These are phyloP conservation scores for Leucozona laternaria DNA, from an alignment of 2,888 invertebrate species.

Conservation along the genomic window DNA sequence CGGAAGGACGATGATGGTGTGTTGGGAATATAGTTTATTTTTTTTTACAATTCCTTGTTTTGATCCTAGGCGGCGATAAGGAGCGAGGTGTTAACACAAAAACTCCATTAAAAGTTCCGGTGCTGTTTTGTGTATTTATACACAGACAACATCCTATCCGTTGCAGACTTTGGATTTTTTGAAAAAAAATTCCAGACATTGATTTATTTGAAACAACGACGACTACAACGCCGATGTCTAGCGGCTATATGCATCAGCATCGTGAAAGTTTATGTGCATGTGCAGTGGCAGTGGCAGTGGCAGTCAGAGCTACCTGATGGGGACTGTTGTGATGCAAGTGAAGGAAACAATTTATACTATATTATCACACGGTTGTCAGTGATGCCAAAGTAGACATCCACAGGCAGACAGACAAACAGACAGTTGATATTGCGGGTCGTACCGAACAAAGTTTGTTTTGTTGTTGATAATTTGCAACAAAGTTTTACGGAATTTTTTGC, in stretches of 20 bases:
- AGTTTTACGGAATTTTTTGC: constrained; percentile 46
- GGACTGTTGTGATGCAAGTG: constrained; percentile 17
- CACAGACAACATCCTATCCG: constrained; percentile 21
- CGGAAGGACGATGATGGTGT: constrained; percentile 15
- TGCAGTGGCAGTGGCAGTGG: constrained; percentile 48
- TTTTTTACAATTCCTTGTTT: neutral
- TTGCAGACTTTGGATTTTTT: constrained; percentile 52
- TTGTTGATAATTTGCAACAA: constrained; percentile 21
- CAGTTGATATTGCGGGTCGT: neutral
- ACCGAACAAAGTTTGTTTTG: neutral
- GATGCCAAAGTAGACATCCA: constrained; percentile 17
- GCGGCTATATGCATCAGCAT: constrained; percentile 13
- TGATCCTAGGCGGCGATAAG: constrained; percentile 63
- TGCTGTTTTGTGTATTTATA: constrained; percentile 44
- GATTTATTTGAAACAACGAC: constrained; percentile 69
- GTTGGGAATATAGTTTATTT: constrained; percentile 28
- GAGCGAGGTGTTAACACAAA: constrained; percentile 71
- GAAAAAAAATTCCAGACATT: constrained; percentile 56
- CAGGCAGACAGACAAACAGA: neutral
- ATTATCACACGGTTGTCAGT: constrained; percentile 37
- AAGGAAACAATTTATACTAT: constrained; percentile 12
- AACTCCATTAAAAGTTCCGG: constrained; percentile 73
- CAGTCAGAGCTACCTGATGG: constrained; percentile 32
- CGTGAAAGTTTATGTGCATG: constrained; percentile 69
- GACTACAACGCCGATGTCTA: neutral